A percentile compares a stretch with the other conserved stretches of the same genome.
Conservation (phyloP, 2,113 vertebrate species). For the Callocephalon fimbriatum region DNA sequence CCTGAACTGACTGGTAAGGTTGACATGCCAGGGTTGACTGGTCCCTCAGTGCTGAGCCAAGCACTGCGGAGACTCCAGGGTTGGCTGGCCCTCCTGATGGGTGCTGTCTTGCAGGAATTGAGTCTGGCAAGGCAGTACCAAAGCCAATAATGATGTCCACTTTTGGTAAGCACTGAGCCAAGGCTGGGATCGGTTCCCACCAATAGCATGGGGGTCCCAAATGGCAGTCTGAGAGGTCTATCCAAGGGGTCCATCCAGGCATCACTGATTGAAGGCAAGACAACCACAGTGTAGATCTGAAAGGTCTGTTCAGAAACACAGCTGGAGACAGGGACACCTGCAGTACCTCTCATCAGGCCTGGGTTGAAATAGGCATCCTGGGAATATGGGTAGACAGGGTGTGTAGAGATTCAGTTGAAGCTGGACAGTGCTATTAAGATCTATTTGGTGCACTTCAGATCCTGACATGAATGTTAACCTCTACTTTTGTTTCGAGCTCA, state of each 20-base stretch:
- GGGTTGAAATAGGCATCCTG: background rate
- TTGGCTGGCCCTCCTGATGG: accelerated
- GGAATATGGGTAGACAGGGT: background rate
- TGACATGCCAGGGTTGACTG: background rate
- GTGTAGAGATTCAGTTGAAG: background rate
- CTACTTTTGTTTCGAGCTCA: background rate
- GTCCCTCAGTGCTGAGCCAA: background rate
- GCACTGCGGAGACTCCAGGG: accelerated
- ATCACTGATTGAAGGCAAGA: background rate
- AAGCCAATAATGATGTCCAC: background rate
- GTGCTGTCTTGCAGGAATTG: accelerated
- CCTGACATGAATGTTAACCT: background rate
- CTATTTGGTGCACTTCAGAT: background rate
- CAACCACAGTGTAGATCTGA: background rate
- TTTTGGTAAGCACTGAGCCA: background rate
- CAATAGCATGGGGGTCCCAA: background rate
- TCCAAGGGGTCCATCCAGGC: background rate
- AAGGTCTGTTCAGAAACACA: background rate
- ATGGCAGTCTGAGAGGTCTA: accelerated
- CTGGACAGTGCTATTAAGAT: background rate
- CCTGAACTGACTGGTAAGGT: background rate
- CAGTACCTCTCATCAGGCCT: background rate
- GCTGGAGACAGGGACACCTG: background rate
- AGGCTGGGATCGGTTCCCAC: background rate
- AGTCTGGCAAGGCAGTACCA: background rate